phyloP scores from a whole-genome alignment of 2,888 invertebrate genomes.

The Polydrusus tereticollis region DNA sequence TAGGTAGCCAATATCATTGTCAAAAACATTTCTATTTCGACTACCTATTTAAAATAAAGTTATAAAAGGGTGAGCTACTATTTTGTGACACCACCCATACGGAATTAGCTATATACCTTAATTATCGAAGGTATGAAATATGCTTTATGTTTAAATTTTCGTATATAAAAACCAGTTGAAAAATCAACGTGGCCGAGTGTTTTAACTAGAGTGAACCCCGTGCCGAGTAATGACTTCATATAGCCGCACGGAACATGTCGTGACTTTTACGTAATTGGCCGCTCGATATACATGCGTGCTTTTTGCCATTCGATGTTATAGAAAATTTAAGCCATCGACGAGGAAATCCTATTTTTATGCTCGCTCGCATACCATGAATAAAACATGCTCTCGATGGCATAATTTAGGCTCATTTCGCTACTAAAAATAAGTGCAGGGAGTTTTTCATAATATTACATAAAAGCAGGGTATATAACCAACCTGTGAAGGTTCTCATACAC shows the following conservation, averaged over 20 bases:
- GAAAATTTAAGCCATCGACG: constrained; percentile 29
- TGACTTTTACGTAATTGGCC: constrained; percentile 44
- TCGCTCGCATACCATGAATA: constrained; percentile 35
- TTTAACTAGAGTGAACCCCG: constrained; percentile 21
- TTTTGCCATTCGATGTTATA: constrained; percentile 36
- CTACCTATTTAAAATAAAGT: too few relatives aligned
- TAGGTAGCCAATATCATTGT: too few relatives aligned
- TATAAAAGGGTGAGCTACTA: too few relatives aligned
- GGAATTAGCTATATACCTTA: too few relatives aligned
- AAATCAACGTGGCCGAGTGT: constrained; percentile 19
- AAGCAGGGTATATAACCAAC: too few relatives aligned
- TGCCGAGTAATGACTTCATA: constrained; percentile 48
- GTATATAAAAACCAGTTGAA: constrained; percentile 3
- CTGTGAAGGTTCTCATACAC: too few relatives aligned
- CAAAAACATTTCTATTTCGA: too few relatives aligned
- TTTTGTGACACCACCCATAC: too few relatives aligned
- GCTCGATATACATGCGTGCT: constrained; percentile 45
- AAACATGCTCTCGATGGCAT: constrained; percentile 38
- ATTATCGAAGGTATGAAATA: too few relatives aligned
- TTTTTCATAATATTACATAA: too few relatives aligned
- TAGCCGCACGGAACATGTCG: constrained; percentile 47
- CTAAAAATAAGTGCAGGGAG: too few relatives aligned
- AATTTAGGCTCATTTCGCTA: constrained; percentile 21
- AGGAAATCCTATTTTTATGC: constrained; percentile 39
- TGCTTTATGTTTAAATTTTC: background rate